phyloP scores from a whole-genome alignment of 2,113 vertebrate genomes.

The Cranoglanis bouderius region DNA sequence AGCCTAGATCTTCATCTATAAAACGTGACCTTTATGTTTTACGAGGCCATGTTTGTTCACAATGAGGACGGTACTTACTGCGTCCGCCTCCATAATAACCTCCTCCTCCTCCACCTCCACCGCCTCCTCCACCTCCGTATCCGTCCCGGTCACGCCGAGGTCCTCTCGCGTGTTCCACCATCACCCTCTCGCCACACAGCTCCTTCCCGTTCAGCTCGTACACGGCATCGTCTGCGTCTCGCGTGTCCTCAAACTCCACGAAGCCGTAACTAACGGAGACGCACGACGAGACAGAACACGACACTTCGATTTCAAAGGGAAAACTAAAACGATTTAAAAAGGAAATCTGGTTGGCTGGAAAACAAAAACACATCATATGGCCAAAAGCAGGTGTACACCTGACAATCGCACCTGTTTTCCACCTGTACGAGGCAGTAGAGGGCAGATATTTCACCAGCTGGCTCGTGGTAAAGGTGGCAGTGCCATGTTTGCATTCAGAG shows the following conservation, averaged over 20 bases:
- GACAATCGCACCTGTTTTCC: no score
- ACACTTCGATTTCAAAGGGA: no score
- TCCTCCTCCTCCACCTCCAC: constrained; percentile 57
- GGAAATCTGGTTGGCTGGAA: no score
- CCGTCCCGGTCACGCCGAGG: constrained; percentile 87
- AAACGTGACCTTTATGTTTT: neutral
- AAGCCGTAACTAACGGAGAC: constrained; percentile 82
- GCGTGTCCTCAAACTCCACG: constrained; percentile 93
- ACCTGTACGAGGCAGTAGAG: no score
- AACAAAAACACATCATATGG: no score
- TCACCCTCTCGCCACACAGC: constrained; percentile 90
- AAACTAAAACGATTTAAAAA: no score
- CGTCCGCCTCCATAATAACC: constrained; percentile 84
- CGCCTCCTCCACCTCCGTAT: constrained; percentile 78
- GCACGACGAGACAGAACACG: neutral
- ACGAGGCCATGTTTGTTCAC: constrained; percentile 48
- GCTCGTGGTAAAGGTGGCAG: no score
- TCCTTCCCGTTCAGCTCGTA: constrained; percentile 95
- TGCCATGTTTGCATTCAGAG: no score
- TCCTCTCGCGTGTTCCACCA: constrained; percentile 90
- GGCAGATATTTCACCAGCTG: no score
- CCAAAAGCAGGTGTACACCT: no score
- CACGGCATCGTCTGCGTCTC: constrained; percentile 91
- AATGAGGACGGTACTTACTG: constrained; percentile 82
- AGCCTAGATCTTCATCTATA: neutral